Base-by-base conservation (phyloP, 2,113 vertebrate species). In the Ochotona princeps region DNA sequence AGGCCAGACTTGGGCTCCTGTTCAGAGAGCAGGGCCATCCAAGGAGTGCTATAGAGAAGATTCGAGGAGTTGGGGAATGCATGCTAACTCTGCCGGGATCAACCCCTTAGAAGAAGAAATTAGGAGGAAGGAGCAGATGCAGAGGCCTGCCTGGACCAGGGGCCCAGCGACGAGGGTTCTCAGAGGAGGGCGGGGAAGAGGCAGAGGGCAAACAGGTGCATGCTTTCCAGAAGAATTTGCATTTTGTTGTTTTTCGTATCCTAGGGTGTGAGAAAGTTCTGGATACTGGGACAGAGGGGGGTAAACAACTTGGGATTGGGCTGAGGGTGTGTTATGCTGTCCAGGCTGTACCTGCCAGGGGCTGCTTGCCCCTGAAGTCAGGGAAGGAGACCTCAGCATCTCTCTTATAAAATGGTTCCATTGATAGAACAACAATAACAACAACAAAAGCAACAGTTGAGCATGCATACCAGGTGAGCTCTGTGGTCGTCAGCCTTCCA, bases 111-210 rank as follows among this genome's bases (percentile, higher is more conserved):
- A 13, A 47, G 60, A 35, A n/a, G 35, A 38, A 30, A 23, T 1
- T 12, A 18, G 63, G 57, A 23, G 18, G 15, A 32, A 26, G 51
- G 17, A 54, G 44, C 9, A 7, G 13, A 28, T 13, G 49, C 63
- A 23, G 78, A 30, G 1, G 7, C 61, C 78, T 4, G 28, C 8
- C 12, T 44, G 35, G 26, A 44, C 38, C 3, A 0, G 15, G 2
- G 14, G 61, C 20, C 44, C 0, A 0, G 0, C 2, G 47, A 17
- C 28, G 32, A 4, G 13, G 0, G 4, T 23, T 1, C 32, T 21
- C 30, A n/a, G 54, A 3, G n/a, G 51, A 15, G 8, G 30, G 13
- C 4, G 10, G 25, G 4, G 5, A 8, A 5, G 35, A 14, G n/a
- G 25, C 26, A 26, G 12, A 75, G 44, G 28, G 26, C 67, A 78